These are phyloP conservation scores for Neoaliturus tenellus DNA, from an alignment of 2,888 invertebrate species.

Conservation along the genomic window DNA sequence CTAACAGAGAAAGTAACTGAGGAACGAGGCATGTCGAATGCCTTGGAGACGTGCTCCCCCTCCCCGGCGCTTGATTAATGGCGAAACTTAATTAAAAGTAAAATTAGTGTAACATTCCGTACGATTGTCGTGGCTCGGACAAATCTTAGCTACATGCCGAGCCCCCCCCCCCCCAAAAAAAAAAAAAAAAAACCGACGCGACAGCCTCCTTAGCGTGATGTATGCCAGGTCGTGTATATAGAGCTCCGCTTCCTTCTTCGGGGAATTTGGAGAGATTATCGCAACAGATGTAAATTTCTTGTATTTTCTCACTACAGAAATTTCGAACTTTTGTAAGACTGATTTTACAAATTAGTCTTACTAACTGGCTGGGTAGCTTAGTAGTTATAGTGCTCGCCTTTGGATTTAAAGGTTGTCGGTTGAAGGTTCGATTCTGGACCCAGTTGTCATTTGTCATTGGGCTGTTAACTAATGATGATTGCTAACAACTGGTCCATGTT, in stretches of 20 bases:
- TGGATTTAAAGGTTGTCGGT: too few relatives aligned
- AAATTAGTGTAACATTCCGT: slow-evolving; percentile 54
- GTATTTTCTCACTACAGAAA: too few relatives aligned
- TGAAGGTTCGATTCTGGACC: too few relatives aligned
- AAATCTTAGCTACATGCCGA: slow-evolving; percentile 34
- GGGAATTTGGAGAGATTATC: neutral
- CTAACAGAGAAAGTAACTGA: neutral
- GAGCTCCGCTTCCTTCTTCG: neutral
- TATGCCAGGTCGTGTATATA: neutral
- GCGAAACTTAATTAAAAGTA: slow-evolving; percentile 74
- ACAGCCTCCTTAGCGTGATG: neutral
- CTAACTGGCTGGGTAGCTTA: too few relatives aligned
- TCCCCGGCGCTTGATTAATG: slow-evolving; percentile 72
- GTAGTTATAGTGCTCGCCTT: too few relatives aligned
- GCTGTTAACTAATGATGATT: too few relatives aligned
- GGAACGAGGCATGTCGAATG: neutral
- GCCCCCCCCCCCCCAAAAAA: neutral
- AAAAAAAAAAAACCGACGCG: neutral
- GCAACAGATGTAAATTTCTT: too few relatives aligned
- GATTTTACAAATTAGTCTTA: too few relatives aligned
- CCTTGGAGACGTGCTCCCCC: slow-evolving; percentile 1
- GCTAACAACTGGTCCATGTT: too few relatives aligned
- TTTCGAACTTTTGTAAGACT: too few relatives aligned
- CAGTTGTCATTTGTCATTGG: too few relatives aligned
- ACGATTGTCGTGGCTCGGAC: slow-evolving; percentile 38